A percentile compares a stretch with the other conserved stretches of the same genome.
Evolutionary conservation across 2,888 invertebrate species (phyloP).

Genomic region (Scotopteryx bipunctaria): DNA sequence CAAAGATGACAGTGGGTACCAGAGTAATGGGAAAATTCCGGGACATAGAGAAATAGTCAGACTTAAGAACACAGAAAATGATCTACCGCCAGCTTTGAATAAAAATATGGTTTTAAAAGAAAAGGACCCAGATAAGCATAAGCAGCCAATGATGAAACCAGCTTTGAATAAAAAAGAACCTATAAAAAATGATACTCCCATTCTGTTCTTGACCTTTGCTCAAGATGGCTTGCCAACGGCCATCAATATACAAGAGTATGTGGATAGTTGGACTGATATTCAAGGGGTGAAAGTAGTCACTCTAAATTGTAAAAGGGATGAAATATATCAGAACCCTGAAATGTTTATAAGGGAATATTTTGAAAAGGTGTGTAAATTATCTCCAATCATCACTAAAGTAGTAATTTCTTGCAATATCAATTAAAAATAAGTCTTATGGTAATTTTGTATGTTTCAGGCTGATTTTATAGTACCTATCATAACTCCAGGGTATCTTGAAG

Average conservation of each 20-base stretch:
- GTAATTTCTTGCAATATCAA: too few species aligned
- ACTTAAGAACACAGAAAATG: constrained; percentile 62
- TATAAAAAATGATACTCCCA: constrained; percentile 55
- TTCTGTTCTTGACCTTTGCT: constrained; percentile 79
- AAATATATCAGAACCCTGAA: constrained; percentile 79
- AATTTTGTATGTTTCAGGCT: constrained; percentile 66
- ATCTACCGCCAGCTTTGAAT: constrained; percentile 70
- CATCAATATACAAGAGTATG: constrained; percentile 72
- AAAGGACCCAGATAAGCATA: constrained; percentile 57
- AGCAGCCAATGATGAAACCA: constrained; percentile 47
- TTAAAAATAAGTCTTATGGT: constrained; percentile 2
- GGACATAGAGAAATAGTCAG: constrained; percentile 67
- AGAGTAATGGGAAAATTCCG: constrained; percentile 60
- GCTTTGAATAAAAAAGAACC: constrained; percentile 45
- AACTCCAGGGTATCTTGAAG: constrained; percentile 76
- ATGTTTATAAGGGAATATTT: constrained; percentile 82
- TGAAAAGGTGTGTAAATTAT: constrained; percentile 69
- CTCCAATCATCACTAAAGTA: neutral
- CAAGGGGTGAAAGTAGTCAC: constrained; percentile 65
- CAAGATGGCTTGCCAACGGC: constrained; percentile 79
- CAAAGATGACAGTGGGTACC: constrained; percentile 75
- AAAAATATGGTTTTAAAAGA: constrained; percentile 55
- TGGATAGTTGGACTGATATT: constrained; percentile 70
- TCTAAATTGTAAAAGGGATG: constrained; percentile 75
- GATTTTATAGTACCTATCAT: constrained; percentile 82